Conservation (phyloP, 2,888 invertebrate genomes). For the Fragum sueziense region DNA sequence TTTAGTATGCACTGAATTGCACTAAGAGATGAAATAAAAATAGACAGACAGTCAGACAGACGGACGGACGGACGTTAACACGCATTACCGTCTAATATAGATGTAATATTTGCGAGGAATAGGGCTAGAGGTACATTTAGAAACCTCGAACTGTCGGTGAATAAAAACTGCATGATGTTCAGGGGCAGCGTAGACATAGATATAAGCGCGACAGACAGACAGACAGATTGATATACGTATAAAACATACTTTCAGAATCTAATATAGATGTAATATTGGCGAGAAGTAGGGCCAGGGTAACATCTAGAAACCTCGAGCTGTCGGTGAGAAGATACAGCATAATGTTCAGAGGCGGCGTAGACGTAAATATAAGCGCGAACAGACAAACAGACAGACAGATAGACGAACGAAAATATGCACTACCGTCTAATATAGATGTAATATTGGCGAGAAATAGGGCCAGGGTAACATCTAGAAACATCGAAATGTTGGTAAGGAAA, state of each 20-base stretch:
- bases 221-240: too few relatives aligned
- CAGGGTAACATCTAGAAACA: constrained; percentile 39
- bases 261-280: constrained; percentile 28
- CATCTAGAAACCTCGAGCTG: constrained; percentile 41
- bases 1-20: too few relatives aligned
- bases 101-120: constrained; percentile 30
- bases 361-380: too few relatives aligned
- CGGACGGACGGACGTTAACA: too few relatives aligned
- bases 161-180: constrained; percentile 37
- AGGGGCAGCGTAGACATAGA: constrained; percentile 3
- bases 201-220: too few relatives aligned
- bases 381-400: too few relatives aligned
- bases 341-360: constrained; percentile 24
- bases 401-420: too few relatives aligned
- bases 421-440: constrained; percentile 32
- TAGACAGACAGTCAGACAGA: too few relatives aligned
- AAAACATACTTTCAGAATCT: too few relatives aligned
- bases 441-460: constrained; percentile 38
- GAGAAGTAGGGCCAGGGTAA: constrained; percentile 33
- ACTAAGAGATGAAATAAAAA: too few relatives aligned
- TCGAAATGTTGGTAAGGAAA: constrained; percentile 32
- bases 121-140: constrained; percentile 36
- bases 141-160: constrained; percentile 41
- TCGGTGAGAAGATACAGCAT: constrained; percentile 36
- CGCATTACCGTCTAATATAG: constrained; percentile 35